These are phyloP conservation scores for Blomia tropicalis DNA, from an alignment of 2,888 invertebrate species.

Conservation along the genomic window DNA sequence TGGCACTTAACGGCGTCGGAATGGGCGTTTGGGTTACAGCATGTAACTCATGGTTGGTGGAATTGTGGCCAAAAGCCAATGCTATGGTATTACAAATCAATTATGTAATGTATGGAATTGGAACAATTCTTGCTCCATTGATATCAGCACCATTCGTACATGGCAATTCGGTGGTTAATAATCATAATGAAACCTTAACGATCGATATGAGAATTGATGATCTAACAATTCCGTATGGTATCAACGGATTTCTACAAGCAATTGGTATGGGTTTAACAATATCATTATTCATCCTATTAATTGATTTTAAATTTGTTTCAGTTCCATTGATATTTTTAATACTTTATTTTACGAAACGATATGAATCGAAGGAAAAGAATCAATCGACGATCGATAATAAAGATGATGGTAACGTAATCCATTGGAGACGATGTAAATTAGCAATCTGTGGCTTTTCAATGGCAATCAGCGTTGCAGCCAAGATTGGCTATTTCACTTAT, in stretches of 20 bases:
- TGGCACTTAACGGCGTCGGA: not conserved
- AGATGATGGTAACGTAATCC: not conserved
- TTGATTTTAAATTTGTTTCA: not conserved
- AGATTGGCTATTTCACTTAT: constrained; percentile 7
- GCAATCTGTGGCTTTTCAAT: not conserved
- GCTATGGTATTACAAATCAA: not conserved
- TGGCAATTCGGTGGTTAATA: not conserved
- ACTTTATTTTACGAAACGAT: not conserved
- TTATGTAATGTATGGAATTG: not conserved
- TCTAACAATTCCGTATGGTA: not conserved
- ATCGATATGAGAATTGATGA: not conserved
- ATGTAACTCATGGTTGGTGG: not conserved
- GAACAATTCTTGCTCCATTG: not conserved
- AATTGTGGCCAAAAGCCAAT: not conserved
- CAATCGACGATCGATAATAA: not conserved
- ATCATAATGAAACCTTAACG: not conserved
- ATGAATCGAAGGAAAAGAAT: not conserved
- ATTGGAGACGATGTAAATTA: not conserved
- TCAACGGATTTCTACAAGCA: not conserved
- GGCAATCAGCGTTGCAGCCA: not conserved
- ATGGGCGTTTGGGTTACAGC: not conserved
- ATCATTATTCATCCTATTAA: not conserved
- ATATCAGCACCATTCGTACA: not conserved
- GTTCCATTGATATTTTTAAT: not conserved
- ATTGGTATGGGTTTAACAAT: not conserved